phyloP scores from a whole-genome alignment of 2,888 invertebrate species.

The Cheiracanthium punctorium region DNA sequence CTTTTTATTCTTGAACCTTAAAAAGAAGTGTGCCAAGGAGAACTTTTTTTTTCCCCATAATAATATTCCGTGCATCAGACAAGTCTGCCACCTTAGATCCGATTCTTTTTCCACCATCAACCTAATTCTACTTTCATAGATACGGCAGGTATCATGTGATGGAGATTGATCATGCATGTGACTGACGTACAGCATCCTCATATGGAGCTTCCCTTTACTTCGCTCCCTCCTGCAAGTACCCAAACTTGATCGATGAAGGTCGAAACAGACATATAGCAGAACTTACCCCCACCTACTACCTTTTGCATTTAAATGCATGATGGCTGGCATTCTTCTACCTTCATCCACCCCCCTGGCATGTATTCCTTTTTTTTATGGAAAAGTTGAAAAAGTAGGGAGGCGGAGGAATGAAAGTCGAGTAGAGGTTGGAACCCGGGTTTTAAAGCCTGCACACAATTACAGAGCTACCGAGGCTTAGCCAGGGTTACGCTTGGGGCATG shows the following conservation, averaged over 20 bases:
- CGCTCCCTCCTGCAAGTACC: slow-evolving; percentile 3
- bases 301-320: slow-evolving; percentile 44
- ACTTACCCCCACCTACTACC: background rate
- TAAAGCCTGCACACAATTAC: slow-evolving; percentile 50
- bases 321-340: slow-evolving; percentile 12
- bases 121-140: background rate
- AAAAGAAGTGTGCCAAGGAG: too few species aligned
- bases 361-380: slow-evolving; percentile 17
- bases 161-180: slow-evolving; percentile 45
- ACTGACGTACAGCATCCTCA: slow-evolving; percentile 54
- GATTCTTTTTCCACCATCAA: background rate
- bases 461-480: slow-evolving; percentile 23
- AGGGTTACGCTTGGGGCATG: slow-evolving; percentile 37
- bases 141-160: slow-evolving; percentile 21
- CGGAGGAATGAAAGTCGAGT: slow-evolving; percentile 16
- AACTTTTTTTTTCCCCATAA: too few species aligned
- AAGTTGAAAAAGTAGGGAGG: slow-evolving; percentile 11
- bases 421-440: slow-evolving; percentile 11
- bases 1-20: too few species aligned
- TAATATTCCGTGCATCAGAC: background rate
- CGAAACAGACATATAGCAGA: slow-evolving; percentile 8
- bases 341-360: slow-evolving; percentile 32
- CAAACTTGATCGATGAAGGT: slow-evolving; percentile 35
- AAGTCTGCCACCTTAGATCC: background rate
- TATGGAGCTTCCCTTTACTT: background rate